These are phyloP conservation scores for Aythya baeri DNA, from an alignment of 2,113 vertebrate species.

Conservation along the genomic window DNA sequence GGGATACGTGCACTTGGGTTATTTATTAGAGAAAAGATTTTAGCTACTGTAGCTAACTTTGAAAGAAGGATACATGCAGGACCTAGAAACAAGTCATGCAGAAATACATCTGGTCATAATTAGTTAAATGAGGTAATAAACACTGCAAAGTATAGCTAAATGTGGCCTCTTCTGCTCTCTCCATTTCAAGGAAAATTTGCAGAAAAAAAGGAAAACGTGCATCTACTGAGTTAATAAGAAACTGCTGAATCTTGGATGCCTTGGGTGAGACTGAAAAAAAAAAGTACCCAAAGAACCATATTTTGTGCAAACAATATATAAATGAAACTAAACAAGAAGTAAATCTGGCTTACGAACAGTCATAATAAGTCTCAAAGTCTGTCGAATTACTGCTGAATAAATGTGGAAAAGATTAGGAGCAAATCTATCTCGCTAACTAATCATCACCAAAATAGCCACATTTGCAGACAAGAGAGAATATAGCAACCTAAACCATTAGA, in stretches of 20 bases:
- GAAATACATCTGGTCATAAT: neutral
- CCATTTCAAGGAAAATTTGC: neutral
- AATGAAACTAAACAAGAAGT: neutral
- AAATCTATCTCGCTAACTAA: neutral
- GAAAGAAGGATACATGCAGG: neutral
- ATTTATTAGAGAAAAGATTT: neutral
- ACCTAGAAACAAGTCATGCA: neutral
- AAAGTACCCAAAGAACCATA: neutral
- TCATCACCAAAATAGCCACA: neutral
- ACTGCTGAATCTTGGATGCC: neutral
- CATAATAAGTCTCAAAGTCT: neutral
- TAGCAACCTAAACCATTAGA: neutral
- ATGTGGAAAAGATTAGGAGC: neutral
- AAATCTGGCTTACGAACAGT: neutral
- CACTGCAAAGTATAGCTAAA: neutral
- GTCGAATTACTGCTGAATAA: neutral
- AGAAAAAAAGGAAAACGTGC: neutral
- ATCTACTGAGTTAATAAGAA: neutral
- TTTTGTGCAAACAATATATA: neutral
- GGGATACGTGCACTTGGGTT: neutral
- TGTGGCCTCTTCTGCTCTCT: neutral
- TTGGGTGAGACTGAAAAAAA: neutral
- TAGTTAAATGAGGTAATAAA: neutral
- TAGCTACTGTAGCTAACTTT: neutral
- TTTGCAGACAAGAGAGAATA: neutral